phyloP scores from a whole-genome alignment of 2,888 invertebrate genomes.

The Agrilus cyanescens region DNA sequence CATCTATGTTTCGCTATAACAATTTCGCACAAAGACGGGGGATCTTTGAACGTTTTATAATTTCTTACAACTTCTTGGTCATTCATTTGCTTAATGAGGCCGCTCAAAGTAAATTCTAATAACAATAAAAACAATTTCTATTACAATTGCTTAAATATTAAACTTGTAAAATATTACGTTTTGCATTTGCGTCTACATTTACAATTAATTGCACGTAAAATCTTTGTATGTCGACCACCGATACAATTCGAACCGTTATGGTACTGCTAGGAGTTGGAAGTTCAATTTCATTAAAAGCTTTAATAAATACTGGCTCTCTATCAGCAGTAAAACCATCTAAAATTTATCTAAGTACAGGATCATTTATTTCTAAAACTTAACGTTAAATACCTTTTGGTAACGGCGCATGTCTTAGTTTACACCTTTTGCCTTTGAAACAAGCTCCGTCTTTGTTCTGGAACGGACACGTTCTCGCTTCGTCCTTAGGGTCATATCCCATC shows the following conservation, averaged over 20 bases:
- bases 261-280: slow-evolving; percentile 1
- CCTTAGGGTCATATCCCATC: slow-evolving; percentile 9
- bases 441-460: slow-evolving; percentile 6
- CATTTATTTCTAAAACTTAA: too few species aligned
- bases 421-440: slow-evolving; percentile 8
- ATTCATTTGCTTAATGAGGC: slow-evolving; percentile 7
- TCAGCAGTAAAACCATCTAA: slow-evolving; percentile 7
- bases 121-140: neutral
- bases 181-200: neutral
- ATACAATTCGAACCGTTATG: slow-evolving; percentile 2
- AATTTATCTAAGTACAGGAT: too few species aligned
- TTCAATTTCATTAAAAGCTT: neutral
- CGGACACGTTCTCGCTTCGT: slow-evolving; percentile 9
- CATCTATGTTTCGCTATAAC: slow-evolving; percentile 8
- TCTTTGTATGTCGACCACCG: slow-evolving; percentile 4
- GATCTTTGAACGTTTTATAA: slow-evolving; percentile 3
- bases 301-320: slow-evolving; percentile 3
- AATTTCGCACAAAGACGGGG: slow-evolving; percentile 3
- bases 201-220: slow-evolving; percentile 8
- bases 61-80: neutral
- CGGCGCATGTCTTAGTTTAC: slow-evolving; percentile 6
- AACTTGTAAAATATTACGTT: neutral
- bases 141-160: neutral
- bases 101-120: slow-evolving; percentile 2
- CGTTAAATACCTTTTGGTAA: neutral